Evolutionary conservation across 2,797 vertebrate genomes (phyloP).

Genomic region (Bradypodion pumilum): DNA sequence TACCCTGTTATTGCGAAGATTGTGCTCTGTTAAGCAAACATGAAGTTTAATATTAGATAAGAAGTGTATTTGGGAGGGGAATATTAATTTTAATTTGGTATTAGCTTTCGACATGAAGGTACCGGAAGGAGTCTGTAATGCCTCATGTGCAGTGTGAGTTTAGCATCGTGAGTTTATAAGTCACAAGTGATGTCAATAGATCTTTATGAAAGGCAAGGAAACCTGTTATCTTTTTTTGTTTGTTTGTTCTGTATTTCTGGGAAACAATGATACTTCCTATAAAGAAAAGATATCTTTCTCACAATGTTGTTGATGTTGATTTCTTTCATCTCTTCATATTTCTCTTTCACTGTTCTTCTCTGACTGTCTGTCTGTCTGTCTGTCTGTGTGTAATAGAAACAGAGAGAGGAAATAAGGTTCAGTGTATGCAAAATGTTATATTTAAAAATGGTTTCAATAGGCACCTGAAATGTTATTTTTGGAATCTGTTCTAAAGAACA

Average conservation of each 20-base stretch:
- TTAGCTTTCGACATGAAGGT: conserved; percentile 70
- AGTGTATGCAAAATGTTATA: conserved; percentile 57
- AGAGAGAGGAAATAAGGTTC: conserved; percentile 61
- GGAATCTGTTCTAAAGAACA: conserved; percentile 60
- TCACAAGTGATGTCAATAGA: conserved; percentile 72
- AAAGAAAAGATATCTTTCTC: conserved; percentile 72
- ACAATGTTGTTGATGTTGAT: conserved; percentile 61
- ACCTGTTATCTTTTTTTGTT: conserved; percentile 56
- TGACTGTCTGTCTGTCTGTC: conserved; percentile 55
- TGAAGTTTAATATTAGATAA: conserved; percentile 83
- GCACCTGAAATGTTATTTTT: conserved; percentile 61
- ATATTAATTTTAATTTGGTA: conserved; percentile 71
- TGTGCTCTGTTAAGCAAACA: conserved; percentile 82
- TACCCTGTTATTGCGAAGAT: conserved; percentile 84
- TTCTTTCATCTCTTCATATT: conserved; percentile 68
- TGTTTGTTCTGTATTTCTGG: conserved; percentile 69
- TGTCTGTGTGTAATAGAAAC: conserved; percentile 33
- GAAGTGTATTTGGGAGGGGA: conserved; percentile 70
- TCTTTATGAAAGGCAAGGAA: conserved; percentile 74
- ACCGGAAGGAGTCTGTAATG: conserved; percentile 59
- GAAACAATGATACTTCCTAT: conserved; percentile 75
- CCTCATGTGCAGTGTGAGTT: conserved; percentile 58
- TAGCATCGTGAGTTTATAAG: conserved; percentile 72
- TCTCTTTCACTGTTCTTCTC: conserved; percentile 52
- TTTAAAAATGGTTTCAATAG: conserved; percentile 63